A percentile compares a stretch with the other conserved stretches of the same genome.
These are phyloP conservation scores for Arrhopalites spinosus DNA, from an alignment of 2,888 invertebrate genomes.

Conservation along the genomic window DNA sequence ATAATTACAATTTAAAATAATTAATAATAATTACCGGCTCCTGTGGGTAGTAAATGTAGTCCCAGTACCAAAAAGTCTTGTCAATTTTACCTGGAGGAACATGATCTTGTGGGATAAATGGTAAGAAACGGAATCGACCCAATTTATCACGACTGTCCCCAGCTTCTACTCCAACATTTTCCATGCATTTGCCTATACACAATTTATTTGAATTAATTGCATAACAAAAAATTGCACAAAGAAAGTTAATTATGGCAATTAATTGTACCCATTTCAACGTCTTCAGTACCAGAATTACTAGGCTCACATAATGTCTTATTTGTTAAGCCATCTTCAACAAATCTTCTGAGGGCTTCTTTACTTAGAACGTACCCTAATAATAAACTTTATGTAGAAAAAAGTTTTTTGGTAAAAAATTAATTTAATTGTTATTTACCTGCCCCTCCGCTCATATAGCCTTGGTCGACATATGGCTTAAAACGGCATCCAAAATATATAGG, in stretches of 20 bases:
- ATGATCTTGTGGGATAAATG: conserved; percentile 90
- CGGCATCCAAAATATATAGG: conserved; percentile 90
- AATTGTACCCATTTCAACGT: conserved; percentile 73
- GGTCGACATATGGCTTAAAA: conserved; percentile 81
- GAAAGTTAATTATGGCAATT: too few relatives aligned
- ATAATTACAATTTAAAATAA: too few relatives aligned
- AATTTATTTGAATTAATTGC: conserved; percentile 35
- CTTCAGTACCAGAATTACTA: conserved; percentile 80
- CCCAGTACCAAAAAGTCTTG: conserved; percentile 68
- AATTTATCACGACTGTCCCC: conserved; percentile 84
- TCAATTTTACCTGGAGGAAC: conserved; percentile 77
- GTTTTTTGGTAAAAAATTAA: background rate
- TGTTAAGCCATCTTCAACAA: conserved; percentile 76
- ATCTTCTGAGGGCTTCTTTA: conserved; percentile 75
- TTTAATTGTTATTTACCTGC: conserved; percentile 61
- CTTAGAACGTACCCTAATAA: conserved; percentile 84
- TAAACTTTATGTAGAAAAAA: background rate
- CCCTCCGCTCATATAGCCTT: conserved; percentile 91
- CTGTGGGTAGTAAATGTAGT: conserved; percentile 87
- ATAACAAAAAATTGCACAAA: too few relatives aligned
- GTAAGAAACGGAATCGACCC: conserved; percentile 87
- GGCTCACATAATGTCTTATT: conserved; percentile 71
- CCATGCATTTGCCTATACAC: conserved; percentile 73
- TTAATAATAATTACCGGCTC: conserved; percentile 85
- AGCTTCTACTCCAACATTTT: conserved; percentile 84